A percentile compares a stretch with the other conserved stretches of the same genome.
These are phyloP conservation scores for Vandiemenella viatica DNA, from an alignment of 2,888 invertebrate species.

Conservation along the genomic window DNA sequence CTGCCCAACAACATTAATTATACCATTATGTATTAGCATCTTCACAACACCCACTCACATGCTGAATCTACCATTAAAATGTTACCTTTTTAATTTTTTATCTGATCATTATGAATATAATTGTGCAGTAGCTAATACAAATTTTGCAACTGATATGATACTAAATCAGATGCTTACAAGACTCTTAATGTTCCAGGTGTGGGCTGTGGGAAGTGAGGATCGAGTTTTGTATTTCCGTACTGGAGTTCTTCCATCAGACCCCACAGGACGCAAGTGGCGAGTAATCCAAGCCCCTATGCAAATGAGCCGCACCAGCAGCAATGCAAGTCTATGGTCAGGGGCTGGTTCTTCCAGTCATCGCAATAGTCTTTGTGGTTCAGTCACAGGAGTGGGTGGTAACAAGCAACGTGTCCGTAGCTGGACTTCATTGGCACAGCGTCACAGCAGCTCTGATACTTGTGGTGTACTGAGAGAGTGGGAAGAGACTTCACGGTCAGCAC, in stretches of 20 bases:
- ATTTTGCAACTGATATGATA: too few species aligned
- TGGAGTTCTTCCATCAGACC: constrained; percentile 55
- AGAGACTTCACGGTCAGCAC: constrained; percentile 57
- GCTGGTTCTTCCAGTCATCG: constrained; percentile 5
- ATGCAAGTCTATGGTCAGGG: constrained; percentile 48
- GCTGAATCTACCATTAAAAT: too few species aligned
- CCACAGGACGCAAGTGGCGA: constrained; percentile 79
- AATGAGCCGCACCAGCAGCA: constrained; percentile 67
- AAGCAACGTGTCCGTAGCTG: constrained; percentile 52
- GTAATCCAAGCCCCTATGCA: constrained; percentile 65
- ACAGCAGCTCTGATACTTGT: constrained; percentile 5
- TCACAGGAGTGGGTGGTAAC: constrained; percentile 22
- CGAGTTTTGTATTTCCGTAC: constrained; percentile 65
- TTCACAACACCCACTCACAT: too few species aligned
- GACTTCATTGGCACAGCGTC: constrained; percentile 26
- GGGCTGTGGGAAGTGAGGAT: constrained; percentile 72
- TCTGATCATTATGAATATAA: too few species aligned
- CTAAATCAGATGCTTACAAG: too few species aligned
- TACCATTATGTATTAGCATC: too few species aligned
- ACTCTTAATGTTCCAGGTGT: too few species aligned
- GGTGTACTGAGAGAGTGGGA: constrained; percentile 39
- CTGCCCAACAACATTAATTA: too few species aligned
- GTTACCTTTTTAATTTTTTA: too few species aligned
- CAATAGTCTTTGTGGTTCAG: constrained; percentile 3
- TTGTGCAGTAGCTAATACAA: too few species aligned